Percentiles rank a stretch among this genome's conserved stretches.
Evolutionary conservation across 1,140 invertebrate species (phyloP).

Genomic region (Temnothorax curvispinosus): DNA sequence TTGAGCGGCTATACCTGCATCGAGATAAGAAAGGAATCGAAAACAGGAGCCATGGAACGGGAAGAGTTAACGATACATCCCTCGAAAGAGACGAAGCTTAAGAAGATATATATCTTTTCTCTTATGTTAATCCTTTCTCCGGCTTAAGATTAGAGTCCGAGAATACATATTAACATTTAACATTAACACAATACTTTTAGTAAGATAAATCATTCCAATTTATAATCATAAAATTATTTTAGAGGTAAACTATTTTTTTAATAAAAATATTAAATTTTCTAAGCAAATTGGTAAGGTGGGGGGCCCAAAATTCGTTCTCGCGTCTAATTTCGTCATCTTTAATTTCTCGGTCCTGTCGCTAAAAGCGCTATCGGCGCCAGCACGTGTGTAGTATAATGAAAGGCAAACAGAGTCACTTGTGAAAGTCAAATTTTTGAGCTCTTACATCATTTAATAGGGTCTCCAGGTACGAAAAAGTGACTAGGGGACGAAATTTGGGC

Average conservation of each 20-base stretch:
- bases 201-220: background rate
- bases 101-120: constrained; percentile 4
- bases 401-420: too few relatives aligned
- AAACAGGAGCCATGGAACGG: background rate
- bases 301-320: too few relatives aligned
- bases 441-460: too few relatives aligned
- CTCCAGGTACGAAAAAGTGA: too few relatives aligned
- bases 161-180: background rate
- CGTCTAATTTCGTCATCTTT: too few relatives aligned
- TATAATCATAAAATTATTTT: background rate
- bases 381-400: too few relatives aligned
- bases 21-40: constrained; percentile 36
- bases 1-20: constrained; percentile 8
- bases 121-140: background rate
- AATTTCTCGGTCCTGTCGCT: too few relatives aligned
- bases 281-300: background rate
- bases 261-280: background rate
- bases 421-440: too few relatives aligned
- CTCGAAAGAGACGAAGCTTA: background rate
- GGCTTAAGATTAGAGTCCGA: background rate
- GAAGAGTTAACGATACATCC: background rate
- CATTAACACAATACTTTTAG: background rate
- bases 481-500: too few relatives aligned
- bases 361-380: too few relatives aligned
- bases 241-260: background rate